Conservation (phyloP, 2,113 vertebrate species). For the Myanophis thanlyinensis region DNA sequence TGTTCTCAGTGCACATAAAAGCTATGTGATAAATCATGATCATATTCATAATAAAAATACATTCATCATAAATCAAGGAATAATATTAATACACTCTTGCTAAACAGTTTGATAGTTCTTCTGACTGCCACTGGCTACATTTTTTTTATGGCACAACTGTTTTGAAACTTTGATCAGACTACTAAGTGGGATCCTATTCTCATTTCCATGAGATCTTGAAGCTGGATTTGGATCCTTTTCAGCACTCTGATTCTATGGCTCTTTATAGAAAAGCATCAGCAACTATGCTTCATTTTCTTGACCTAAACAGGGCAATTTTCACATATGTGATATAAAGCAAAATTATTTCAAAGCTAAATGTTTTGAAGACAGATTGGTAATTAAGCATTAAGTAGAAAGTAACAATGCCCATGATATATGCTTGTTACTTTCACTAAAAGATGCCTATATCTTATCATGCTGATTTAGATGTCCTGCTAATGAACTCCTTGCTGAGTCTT, state of each 20-base stretch:
- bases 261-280: neutral
- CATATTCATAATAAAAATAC: too few relatives aligned
- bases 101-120: neutral
- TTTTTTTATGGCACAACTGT: neutral
- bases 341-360: neutral
- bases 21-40: too few relatives aligned
- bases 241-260: neutral
- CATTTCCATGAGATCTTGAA: neutral
- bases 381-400: neutral
- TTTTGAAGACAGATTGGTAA: neutral
- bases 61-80: too few relatives aligned
- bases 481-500: conserved; percentile 19
- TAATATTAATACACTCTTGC: too few relatives aligned
- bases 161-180: neutral
- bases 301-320: conserved; percentile 52
- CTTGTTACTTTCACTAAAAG: neutral
- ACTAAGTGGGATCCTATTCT: neutral
- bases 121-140: neutral
- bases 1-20: too few relatives aligned
- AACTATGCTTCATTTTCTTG: neutral
- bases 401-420: neutral
- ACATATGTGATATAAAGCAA: neutral
- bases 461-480: conserved; percentile 16
- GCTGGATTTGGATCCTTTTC: neutral
- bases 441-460: neutral